Percentiles rank a stretch among this genome's conserved stretches.
Evolutionary conservation across 2,797 vertebrate genomes (phyloP).

Genomic region (Spondyliosoma cantharus): DNA sequence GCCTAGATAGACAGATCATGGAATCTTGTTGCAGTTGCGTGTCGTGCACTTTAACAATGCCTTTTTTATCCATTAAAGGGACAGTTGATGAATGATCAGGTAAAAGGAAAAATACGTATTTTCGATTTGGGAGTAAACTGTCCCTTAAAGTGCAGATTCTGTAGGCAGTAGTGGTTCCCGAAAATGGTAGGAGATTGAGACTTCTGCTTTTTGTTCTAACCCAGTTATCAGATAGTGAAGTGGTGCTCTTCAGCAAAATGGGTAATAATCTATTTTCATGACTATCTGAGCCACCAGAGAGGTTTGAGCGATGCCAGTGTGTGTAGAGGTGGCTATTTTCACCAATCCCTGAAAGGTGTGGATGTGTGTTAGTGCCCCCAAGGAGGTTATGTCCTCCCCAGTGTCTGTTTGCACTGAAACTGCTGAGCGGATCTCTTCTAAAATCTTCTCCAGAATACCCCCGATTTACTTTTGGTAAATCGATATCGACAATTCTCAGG

Average conservation of each 20-base stretch:
- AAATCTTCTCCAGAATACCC: too few species aligned
- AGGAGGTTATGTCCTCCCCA: too few species aligned
- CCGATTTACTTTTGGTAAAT: too few species aligned
- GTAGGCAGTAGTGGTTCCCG: background rate
- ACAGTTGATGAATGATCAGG: too few species aligned
- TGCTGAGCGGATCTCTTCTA: too few species aligned
- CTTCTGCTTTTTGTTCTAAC: background rate
- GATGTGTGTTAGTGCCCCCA: background rate
- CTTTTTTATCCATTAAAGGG: background rate
- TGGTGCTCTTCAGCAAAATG: background rate
- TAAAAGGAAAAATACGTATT: too few species aligned
- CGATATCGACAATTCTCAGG: too few species aligned
- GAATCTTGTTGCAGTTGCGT: background rate
- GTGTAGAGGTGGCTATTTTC: background rate
- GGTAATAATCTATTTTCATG: background rate
- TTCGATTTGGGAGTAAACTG: too few species aligned
- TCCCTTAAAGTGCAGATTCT: background rate
- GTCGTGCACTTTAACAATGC: background rate
- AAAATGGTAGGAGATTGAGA: conserved; percentile 3
- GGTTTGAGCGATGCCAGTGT: background rate
- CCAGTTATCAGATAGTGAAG: background rate
- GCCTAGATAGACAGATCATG: background rate
- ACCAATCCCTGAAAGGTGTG: background rate
- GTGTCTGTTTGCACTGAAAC: too few species aligned
- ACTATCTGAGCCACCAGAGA: background rate